Percentiles rank a stretch among this genome's conserved stretches.
These are phyloP conservation scores for Apodemia zela DNA, from an alignment of 2,888 invertebrate species.

Conservation along the genomic window DNA sequence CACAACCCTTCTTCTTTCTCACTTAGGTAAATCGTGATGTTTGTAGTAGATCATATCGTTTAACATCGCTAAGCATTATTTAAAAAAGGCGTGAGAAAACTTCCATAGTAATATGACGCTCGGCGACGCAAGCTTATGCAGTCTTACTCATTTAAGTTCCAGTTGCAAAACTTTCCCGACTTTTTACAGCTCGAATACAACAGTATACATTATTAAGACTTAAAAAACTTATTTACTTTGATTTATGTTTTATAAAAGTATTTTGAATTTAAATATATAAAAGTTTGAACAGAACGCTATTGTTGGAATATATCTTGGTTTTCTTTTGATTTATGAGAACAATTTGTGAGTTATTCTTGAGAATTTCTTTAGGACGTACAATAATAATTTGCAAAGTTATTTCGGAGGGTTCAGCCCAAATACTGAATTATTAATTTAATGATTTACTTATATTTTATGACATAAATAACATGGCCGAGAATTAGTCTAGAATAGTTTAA, in stretches of 20 bases:
- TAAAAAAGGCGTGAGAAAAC: constrained; percentile 5
- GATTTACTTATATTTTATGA: neutral
- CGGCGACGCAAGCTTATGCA: constrained; percentile 12
- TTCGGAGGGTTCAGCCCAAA: neutral
- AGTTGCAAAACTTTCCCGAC: constrained; percentile 20
- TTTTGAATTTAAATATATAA: constrained; percentile 16
- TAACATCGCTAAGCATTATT: neutral
- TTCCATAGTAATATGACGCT: constrained; percentile 6
- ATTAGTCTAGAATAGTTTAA: too few relatives aligned
- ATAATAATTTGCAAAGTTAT: constrained; percentile 17
- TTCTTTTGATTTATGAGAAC: constrained; percentile 16
- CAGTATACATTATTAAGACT: constrained; percentile 13
- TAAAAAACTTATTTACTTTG: constrained; percentile 16
- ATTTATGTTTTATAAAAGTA: constrained; percentile 17
- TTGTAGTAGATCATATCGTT: neutral
- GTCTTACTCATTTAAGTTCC: constrained; percentile 16
- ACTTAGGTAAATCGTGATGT: neutral
- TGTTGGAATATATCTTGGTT: constrained; percentile 10
- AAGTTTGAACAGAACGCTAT: constrained; percentile 14
- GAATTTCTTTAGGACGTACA: constrained; percentile 12
- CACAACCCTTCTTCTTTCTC: too few relatives aligned
- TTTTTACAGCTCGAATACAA: constrained; percentile 20
- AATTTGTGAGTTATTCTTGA: constrained; percentile 16
- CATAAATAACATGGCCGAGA: too few relatives aligned
- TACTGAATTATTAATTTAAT: neutral